Evolutionary conservation across 2,113 vertebrate genomes (phyloP), one percentile per base, ranked within the genome.

Genomic region (Formicarius rufipectus): DNA sequence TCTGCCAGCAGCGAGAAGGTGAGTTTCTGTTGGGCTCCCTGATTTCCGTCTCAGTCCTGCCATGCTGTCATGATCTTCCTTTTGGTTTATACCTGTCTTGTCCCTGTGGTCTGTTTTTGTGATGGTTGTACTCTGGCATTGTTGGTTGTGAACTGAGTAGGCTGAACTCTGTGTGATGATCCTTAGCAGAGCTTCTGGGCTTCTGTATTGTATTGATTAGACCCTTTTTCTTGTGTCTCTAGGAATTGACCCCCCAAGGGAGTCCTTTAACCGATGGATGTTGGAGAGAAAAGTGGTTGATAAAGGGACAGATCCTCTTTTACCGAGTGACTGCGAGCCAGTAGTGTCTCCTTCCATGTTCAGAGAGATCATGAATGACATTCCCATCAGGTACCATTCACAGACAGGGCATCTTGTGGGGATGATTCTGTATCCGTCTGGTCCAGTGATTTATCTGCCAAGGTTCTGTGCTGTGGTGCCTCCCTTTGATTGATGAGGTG

Each of bases 361-460:
- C 97, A 98, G 99, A 88, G 99, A 99, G 98, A 99, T 99, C 96
- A 99, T 99, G 99, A 99, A 99, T 49, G 99, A 99, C 98, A 99
- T 99, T 97, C 99, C 99, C 87, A 99, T 99, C 98, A 99, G 99
- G 99, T 98, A 97, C 20, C 22, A 21, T 9, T 37, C 64, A 24
- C 9, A 44, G n/a, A 20, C 14, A 5, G 50, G 15, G 12, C 11
- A 19, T 23, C 18, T 30, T 7, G 13, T 50, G 71, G 58, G 28
- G 9, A 3, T 44, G 21, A 15, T 45, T 63, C 10, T 52, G 22
- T 25, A 6, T 76, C 5, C 10, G 49, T 45, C 21, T 37, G 8
- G 12, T 75, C 24, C 19, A 4, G 55, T 64, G 40, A 27, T 80
- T 81, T 58, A 24, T 25, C 24, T 77, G 66, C 59, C 1, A 0